These are phyloP conservation scores for Malacosoma neustria DNA, from an alignment of 2,888 invertebrate genomes.

Conservation along the genomic window DNA sequence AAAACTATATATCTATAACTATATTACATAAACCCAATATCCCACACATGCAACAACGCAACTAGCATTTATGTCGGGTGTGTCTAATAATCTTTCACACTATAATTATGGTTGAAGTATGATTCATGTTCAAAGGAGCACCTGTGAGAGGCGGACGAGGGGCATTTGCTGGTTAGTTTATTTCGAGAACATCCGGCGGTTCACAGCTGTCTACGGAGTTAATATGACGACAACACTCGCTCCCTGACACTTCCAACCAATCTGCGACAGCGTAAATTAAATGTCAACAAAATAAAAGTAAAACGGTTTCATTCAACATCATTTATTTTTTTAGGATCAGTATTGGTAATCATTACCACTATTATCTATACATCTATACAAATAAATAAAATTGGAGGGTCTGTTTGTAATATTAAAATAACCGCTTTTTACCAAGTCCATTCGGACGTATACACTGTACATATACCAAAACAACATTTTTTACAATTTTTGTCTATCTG, in stretches of 20 bases:
- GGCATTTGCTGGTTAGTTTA: slow-evolving; percentile 33
- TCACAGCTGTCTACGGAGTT: slow-evolving; percentile 60
- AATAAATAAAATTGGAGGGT: too few species aligned
- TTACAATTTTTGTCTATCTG: too few species aligned
- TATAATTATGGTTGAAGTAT: slow-evolving; percentile 46
- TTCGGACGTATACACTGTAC: too few species aligned
- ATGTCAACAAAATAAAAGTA: slow-evolving; percentile 34
- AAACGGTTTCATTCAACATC: slow-evolving; percentile 3
- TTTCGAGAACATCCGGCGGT: slow-evolving; percentile 62
- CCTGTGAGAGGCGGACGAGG: slow-evolving; percentile 25
- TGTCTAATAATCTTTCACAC: slow-evolving; percentile 36
- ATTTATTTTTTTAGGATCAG: neutral
- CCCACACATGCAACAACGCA: too few species aligned
- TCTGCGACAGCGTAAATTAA: slow-evolving; percentile 52
- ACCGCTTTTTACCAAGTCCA: too few species aligned
- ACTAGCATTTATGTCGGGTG: too few species aligned
- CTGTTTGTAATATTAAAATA: too few species aligned
- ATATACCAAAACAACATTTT: too few species aligned
- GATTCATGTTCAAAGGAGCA: slow-evolving; percentile 47
- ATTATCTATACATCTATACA: too few species aligned
- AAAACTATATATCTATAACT: too few species aligned
- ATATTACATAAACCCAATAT: too few species aligned
- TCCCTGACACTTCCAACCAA: slow-evolving; percentile 46
- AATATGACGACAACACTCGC: slow-evolving; percentile 54
- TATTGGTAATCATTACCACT: too few species aligned